Evolutionary conservation across 1,140 invertebrate species (phyloP).

Genomic region (Drosophila melanogaster): Release_6_plus_ISO1_MT NT_037436.4:14052501-14053000

Average conservation of each 20-base stretch:
- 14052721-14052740: conserved; percentile 27
- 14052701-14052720: conserved; percentile 16
- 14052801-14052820: conserved; percentile 55
- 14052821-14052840: conserved; percentile 51
- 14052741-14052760: conserved; percentile 44
- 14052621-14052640: conserved; percentile 80
- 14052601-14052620: conserved; percentile 63
- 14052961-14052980: conserved; percentile 37
- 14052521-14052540: neutral
- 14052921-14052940: conserved; percentile 65
- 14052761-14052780: conserved; percentile 17
- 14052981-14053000: conserved; percentile 57
- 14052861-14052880: conserved; percentile 22
- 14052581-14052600: conserved; percentile 54
- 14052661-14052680: neutral
- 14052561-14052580: neutral
- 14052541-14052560: conserved; percentile 1
- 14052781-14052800: conserved; percentile 28
- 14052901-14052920: conserved; percentile 58
- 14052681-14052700: conserved; percentile 15
- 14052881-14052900: conserved; percentile 46
- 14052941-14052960: conserved; percentile 33
- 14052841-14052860: conserved; percentile 46
- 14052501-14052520: neutral
- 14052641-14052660: conserved; percentile 67